A percentile compares a stretch with the other conserved stretches of the same genome.
Conservation (phyloP, 2,113 vertebrate species). For the Hystrix cristata region DNA sequence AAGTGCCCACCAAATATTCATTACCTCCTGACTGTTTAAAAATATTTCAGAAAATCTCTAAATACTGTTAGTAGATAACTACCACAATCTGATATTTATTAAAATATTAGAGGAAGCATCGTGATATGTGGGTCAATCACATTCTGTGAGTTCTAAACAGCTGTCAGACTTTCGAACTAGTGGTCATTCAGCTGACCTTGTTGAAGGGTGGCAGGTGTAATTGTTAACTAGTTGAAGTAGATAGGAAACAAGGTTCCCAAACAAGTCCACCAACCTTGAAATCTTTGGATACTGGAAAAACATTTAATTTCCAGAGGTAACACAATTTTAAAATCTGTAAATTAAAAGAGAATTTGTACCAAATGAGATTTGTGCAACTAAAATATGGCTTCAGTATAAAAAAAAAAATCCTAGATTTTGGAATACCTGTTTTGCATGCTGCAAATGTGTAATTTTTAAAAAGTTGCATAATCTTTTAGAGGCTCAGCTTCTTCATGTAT, state of each 20-base stretch:
- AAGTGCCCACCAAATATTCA: background rate
- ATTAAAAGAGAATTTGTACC: background rate
- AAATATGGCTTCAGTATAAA: background rate
- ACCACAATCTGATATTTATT: background rate
- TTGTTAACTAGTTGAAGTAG: background rate
- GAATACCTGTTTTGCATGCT: background rate
- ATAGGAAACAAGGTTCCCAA: background rate
- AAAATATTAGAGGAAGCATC: background rate
- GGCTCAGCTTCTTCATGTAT: background rate
- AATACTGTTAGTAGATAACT: background rate
- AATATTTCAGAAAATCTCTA: background rate
- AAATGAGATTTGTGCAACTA: background rate
- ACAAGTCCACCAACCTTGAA: background rate
- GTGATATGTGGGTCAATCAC: background rate
- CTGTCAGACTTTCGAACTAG: background rate
- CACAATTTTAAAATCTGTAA: constrained; percentile 7
- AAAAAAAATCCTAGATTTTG: background rate
- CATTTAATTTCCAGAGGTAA: constrained; percentile 8
- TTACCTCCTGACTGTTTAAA: background rate
- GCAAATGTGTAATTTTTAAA: background rate
- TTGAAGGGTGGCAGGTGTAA: background rate
- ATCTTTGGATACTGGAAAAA: background rate
- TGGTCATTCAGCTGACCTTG: background rate
- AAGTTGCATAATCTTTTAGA: background rate
- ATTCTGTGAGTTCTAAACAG: background rate